Evolutionary conservation across 1,140 invertebrate species (phyloP).

Genomic region (Pogonomyrmex barbatus): DNA sequence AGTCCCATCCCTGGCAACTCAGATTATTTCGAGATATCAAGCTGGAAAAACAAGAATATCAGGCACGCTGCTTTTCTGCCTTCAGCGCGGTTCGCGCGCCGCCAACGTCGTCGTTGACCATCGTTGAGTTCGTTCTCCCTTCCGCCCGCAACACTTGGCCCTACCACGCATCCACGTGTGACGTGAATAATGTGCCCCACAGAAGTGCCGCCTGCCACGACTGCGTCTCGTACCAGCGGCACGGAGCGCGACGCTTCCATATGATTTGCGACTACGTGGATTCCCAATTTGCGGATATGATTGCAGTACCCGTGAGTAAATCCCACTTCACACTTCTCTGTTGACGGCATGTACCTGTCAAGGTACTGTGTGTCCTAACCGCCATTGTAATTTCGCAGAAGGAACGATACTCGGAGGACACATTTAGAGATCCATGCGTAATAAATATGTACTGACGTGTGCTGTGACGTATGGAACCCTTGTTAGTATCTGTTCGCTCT

Average conservation of each 20-base stretch:
- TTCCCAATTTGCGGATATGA: not conserved
- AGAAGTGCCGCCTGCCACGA: not conserved
- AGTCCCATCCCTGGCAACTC: too few relatives aligned
- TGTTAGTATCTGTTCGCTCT: constrained; percentile 7
- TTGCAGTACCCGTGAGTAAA: constrained; percentile 14
- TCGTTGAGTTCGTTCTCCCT: not conserved
- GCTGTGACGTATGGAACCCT: constrained; percentile 15
- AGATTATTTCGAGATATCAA: too few relatives aligned
- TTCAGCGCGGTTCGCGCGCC: not conserved
- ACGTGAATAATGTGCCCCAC: constrained; percentile 18
- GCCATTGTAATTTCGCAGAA: not conserved
- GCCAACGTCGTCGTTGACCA: not conserved
- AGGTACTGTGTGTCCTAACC: not conserved
- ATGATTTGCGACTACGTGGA: not conserved
- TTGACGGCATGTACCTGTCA: too few relatives aligned
- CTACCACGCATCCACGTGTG: not conserved
- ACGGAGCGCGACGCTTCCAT: not conserved
- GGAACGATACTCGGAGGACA: not conserved
- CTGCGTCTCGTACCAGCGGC: not conserved
- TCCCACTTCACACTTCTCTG: not conserved
- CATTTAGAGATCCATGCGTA: constrained; percentile 38
- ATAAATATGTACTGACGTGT: constrained; percentile 51
- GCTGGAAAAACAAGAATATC: too few relatives aligned
- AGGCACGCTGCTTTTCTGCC: not conserved
- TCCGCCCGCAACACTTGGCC: not conserved